Percentiles rank a stretch among this genome's conserved stretches.
Evolutionary conservation across 2,888 invertebrate species (phyloP).

Genomic region (Mesorhabditis sp.): DNA sequence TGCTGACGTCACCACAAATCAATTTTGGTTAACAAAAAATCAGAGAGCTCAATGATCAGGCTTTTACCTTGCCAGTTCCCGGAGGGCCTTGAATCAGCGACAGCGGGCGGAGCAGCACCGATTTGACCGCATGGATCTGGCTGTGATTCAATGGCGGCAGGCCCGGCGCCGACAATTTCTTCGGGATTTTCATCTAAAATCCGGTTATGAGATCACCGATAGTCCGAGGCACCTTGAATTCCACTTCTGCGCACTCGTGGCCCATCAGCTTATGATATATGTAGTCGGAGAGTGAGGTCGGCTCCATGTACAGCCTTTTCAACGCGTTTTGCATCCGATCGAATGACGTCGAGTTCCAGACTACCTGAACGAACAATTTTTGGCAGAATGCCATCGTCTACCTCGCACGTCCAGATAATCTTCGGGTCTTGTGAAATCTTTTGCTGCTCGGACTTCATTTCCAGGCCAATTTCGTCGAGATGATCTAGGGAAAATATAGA

Average conservation of each 20-base stretch:
- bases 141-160: conserved; percentile 95
- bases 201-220: not conserved
- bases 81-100: conserved; percentile 82
- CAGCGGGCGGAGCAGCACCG: conserved; percentile 88
- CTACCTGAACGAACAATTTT: conserved; percentile 20
- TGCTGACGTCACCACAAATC: not conserved
- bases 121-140: conserved; percentile 96
- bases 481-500: conserved; percentile 66
- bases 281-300: conserved; percentile 90
- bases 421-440: conserved; percentile 86
- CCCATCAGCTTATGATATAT: conserved; percentile 94
- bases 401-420: conserved; percentile 93
- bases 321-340: conserved; percentile 82
- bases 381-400: conserved; percentile 2
- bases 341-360: conserved; percentile 54
- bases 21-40: conserved; percentile 7
- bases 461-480: conserved; percentile 95
- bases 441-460: conserved; percentile 80
- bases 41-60: not conserved
- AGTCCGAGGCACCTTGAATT: conserved; percentile 57
- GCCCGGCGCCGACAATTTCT: conserved; percentile 83
- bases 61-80: conserved; percentile 37
- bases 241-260: conserved; percentile 63
- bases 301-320: conserved; percentile 90
- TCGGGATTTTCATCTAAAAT: conserved; percentile 63